These are phyloP conservation scores for Puma concolor DNA, from an alignment of 2,113 vertebrate species.

Conservation along the genomic window DNA sequence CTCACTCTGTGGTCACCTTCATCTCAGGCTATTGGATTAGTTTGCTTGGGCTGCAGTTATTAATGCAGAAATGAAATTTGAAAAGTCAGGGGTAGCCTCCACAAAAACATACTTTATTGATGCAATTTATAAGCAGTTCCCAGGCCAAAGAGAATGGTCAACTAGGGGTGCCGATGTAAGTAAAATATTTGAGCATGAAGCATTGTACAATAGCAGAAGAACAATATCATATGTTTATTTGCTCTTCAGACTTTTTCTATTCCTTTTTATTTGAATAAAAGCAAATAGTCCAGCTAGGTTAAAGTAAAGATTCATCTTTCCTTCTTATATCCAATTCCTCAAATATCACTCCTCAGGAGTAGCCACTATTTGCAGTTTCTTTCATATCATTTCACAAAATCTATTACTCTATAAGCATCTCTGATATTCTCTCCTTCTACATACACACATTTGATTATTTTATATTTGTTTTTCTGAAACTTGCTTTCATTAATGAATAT, in stretches of 20 bases:
- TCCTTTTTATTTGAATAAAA: not conserved
- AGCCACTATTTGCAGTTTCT: not conserved
- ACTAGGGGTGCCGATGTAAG: not conserved
- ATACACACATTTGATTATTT: not conserved
- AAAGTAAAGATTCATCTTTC: not conserved
- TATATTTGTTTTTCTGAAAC: not conserved
- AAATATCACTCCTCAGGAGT: not conserved
- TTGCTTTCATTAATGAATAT: not conserved
- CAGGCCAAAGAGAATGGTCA: not conserved
- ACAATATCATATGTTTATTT: not conserved
- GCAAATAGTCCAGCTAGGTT: not conserved
- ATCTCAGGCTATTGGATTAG: not conserved
- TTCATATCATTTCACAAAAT: not conserved
- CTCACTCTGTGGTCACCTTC: not conserved
- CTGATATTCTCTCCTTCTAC: not conserved
- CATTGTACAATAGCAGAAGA: not conserved
- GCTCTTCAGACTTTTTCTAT: not conserved
- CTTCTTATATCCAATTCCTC: not conserved
- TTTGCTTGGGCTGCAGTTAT: not conserved
- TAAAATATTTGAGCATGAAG: not conserved
- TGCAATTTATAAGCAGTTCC: not conserved
- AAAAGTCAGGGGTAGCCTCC: not conserved
- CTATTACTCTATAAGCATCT: not conserved
- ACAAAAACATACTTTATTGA: not conserved
- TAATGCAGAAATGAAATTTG: not conserved